Percentiles rank a stretch among this genome's conserved stretches.
Evolutionary conservation across 2,888 invertebrate species (phyloP).

Genomic region (Meliscaeva auricollis): DNA sequence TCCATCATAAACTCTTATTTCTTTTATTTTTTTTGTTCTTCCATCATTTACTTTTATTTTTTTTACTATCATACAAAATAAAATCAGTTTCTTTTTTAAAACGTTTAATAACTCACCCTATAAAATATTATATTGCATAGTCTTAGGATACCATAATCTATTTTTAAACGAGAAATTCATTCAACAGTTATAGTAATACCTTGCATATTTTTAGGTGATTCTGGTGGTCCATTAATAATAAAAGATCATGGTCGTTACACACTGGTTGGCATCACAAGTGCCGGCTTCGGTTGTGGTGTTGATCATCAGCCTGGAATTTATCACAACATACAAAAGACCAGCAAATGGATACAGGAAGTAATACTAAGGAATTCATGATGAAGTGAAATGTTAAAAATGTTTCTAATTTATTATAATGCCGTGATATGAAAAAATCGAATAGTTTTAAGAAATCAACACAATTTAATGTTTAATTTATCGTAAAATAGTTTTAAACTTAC

Average conservation of each 20-base stretch:
- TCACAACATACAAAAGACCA: slow-evolving; percentile 90
- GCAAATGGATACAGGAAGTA: slow-evolving; percentile 88
- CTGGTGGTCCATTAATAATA: slow-evolving; percentile 91
- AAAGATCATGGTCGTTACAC: slow-evolving; percentile 90
- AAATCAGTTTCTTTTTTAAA: too few relatives aligned
- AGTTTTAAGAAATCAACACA: neutral
- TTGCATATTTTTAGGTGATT: slow-evolving; percentile 86
- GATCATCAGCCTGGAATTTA: slow-evolving; percentile 95
- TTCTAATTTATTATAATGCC: neutral
- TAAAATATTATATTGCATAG: neutral
- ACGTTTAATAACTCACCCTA: neutral
- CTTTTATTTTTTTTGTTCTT: too few relatives aligned
- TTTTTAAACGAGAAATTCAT: neutral
- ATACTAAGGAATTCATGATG: slow-evolving; percentile 81
- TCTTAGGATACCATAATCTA: neutral
- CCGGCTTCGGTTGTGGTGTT: slow-evolving; percentile 94
- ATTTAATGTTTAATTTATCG: neutral
- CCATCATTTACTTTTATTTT: neutral
- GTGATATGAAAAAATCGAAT: slow-evolving; percentile 51
- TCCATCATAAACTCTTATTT: too few relatives aligned
- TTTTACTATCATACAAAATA: too few relatives aligned
- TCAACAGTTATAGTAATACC: neutral
- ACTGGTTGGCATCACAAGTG: slow-evolving; percentile 92
- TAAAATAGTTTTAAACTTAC: slow-evolving; percentile 8
- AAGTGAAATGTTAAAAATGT: neutral